Conservation (phyloP, 2,888 invertebrate genomes). For the Thysanoteuthis rhombus region DNA sequence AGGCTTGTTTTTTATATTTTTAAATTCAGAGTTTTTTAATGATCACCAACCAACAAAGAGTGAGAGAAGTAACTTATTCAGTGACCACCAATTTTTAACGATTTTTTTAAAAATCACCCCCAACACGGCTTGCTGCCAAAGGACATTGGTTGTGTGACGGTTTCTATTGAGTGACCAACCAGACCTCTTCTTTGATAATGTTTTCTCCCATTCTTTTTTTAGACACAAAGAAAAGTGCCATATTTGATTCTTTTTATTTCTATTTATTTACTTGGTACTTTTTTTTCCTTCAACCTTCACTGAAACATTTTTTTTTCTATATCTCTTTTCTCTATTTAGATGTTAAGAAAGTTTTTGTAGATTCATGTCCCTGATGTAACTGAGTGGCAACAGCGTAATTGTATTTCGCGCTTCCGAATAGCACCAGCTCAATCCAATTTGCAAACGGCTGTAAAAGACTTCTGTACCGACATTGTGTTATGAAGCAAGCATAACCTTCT, state of each 20-base stretch:
- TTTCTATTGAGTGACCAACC: too few relatives aligned
- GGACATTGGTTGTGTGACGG: too few relatives aligned
- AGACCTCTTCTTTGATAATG: too few relatives aligned
- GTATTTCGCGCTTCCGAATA: neutral
- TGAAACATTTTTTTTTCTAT: neutral
- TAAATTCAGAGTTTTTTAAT: too few relatives aligned
- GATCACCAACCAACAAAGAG: too few relatives aligned
- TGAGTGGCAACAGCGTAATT: neutral
- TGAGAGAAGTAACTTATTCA: too few relatives aligned
- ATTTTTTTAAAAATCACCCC: too few relatives aligned
- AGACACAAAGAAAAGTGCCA: neutral
- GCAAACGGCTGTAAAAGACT: neutral
- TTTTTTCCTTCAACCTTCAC: neutral
- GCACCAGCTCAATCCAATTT: neutral
- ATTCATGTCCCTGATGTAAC: neutral
- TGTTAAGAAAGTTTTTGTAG: neutral
- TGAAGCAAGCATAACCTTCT: neutral
- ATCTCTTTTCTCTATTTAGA: neutral
- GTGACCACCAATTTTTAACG: too few relatives aligned
- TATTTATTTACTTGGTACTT: neutral
- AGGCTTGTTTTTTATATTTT: too few relatives aligned
- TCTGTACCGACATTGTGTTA: neutral
- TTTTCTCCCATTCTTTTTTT: neutral
- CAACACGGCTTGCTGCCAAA: too few relatives aligned
- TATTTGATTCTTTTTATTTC: neutral